Base-by-base conservation (phyloP, 2,797 vertebrate genomes). In the Pogoniulus pusillus region DNA sequence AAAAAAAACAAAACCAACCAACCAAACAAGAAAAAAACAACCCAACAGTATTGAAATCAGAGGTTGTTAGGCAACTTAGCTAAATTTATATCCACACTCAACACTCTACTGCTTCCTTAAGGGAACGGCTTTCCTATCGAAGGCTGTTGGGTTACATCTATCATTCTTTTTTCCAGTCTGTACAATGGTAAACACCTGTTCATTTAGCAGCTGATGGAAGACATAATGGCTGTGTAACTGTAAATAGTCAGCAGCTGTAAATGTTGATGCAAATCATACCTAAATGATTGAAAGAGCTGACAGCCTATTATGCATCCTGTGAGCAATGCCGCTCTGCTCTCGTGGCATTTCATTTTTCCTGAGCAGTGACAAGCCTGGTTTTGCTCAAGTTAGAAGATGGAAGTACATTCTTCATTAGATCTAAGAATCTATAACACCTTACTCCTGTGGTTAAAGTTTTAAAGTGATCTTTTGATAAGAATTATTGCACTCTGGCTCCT, bases 171-270 rank as follows among this genome's bases (percentile, higher is more conserved):
- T 54, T 43, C 23, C 73, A 82, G 91, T 35, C 59, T 17, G 68
- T 17, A 45, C 86, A 27, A 51, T 85, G 84, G 85, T 34, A 57
- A 87, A 65, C 85, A 91, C 91, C 95, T 94, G 91, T 76, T 93
- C 94, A 6, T 35, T 13, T 53, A 90, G 92, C 94, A 95, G 96
- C 95, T 95, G 95, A 90, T 26, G 86, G 94, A n/a, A 89, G 79
- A 59, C 30, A 18, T 39, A 34, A 80, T 78, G 37, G 81, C 85
- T 74, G 73, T 73, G 88, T 91, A 76, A 75, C 72, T 94, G 89
- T 32, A 66, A 91, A 69, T n/a, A 80, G 47, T 68, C 77, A 85
- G 90, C 87, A 82, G 92, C 95, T 93, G 81, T 57, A 91, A 85
- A 54, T 17, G 64, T 39, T 58, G 63, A 30, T 73, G 88, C 77